Evolutionary conservation across 2,888 invertebrate species (phyloP).

Genomic region (Temnothorax unifasciatus): DNA sequence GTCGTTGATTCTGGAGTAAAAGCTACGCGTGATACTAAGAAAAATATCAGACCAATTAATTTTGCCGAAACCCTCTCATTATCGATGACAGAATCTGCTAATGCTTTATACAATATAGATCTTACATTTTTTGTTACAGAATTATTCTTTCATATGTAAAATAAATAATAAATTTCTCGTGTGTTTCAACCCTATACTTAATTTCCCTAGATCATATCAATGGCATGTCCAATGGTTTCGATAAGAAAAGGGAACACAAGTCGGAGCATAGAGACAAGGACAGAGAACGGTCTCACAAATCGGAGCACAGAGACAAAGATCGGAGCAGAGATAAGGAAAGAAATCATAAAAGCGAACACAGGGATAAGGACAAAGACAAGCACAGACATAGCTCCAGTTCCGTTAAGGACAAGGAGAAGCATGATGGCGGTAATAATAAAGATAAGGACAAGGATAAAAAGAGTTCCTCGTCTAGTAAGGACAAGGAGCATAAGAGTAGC

Average conservation of each 20-base stretch:
- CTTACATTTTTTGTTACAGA: too few relatives aligned
- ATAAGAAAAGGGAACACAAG: constrained; percentile 87
- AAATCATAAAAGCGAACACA: constrained; percentile 87
- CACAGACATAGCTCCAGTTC: constrained; percentile 84
- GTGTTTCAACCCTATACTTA: background rate
- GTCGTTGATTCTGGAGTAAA: too few relatives aligned
- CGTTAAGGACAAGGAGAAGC: constrained; percentile 85
- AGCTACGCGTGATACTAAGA: too few relatives aligned
- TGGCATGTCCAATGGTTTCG: constrained; percentile 93
- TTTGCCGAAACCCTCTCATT: too few relatives aligned
- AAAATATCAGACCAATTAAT: too few relatives aligned
- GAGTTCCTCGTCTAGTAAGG: constrained; percentile 87
- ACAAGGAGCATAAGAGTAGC: constrained; percentile 83
- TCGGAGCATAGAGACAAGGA: constrained; percentile 88
- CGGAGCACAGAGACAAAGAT: constrained; percentile 87
- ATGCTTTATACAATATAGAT: too few relatives aligned
- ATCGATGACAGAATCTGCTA: too few relatives aligned
- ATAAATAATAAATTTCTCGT: background rate
- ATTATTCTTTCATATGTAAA: background rate
- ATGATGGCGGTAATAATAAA: constrained; percentile 84
- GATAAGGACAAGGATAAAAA: constrained; percentile 88
- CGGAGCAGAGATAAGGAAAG: constrained; percentile 88
- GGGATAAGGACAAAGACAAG: constrained; percentile 89
- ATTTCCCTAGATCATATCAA: constrained; percentile 88
- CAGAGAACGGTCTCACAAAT: constrained; percentile 85